Evolutionary conservation across 1,140 invertebrate species (phyloP), one percentile per base, ranked within the genome.

Genomic region (Metaphire vulgaris): DNA sequence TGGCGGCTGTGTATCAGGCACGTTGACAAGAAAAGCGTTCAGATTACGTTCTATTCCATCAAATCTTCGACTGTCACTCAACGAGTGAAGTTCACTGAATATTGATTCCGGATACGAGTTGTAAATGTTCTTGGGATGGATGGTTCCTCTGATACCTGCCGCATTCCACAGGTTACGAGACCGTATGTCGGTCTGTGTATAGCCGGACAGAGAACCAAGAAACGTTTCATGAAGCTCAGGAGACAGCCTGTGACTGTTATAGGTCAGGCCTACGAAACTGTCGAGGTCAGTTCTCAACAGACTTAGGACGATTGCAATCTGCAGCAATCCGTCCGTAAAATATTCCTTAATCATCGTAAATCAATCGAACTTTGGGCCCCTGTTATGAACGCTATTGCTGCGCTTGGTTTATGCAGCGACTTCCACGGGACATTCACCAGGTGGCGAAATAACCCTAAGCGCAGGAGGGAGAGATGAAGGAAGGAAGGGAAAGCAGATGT

Each of bases 271-370:
- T 91, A 83, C 30, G 80, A 91, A 90, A 15, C 89, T 89, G 66
- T 91, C 90, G 0, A 91, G 89, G 82, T 93, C 91, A 0, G 91
- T 90, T 79, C 92, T 88, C 16, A 94, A 84, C 2, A 93, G 87
- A 81, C 92, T 93, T 26, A 94, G 87, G 28, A 93, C 86, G 74
- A 94, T 85, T 2, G 92, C 92, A 2, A 94, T 86, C 79, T 92
- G 91, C 26, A 94, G 85, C 70, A 94, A 86, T 85, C 93, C 92
- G 81, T 93, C 92, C 0, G 81, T 81, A 72, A 85, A 84, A 77
- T 82, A 83, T 67, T 84, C 76, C 77, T 85, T 85, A 28, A 84
- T 79, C 80, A 82, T 84, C 34, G 41, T 56, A 12, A 21, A 56
- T 56, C 6, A 56, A 56, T 12, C 41, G 21, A 56, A 6, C 41